Conservation (phyloP, 2,888 invertebrate genomes). For the Leptura quadrifasciata region DNA sequence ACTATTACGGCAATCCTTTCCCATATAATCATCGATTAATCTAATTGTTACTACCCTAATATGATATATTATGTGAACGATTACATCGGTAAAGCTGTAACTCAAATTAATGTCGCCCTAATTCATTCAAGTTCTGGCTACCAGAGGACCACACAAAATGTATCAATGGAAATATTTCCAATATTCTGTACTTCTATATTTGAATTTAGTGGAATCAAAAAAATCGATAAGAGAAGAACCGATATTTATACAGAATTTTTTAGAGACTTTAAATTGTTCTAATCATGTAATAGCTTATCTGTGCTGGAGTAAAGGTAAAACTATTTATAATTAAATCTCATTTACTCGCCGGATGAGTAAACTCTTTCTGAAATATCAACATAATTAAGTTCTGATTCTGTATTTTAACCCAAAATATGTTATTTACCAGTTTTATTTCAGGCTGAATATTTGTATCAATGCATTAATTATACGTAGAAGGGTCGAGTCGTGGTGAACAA, state of each 20-base stretch:
- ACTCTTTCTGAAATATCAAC: too few species aligned
- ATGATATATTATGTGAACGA: slow-evolving; percentile 4
- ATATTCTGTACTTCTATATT: neutral
- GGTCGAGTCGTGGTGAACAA: too few species aligned
- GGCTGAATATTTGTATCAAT: too few species aligned
- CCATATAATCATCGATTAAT: slow-evolving; percentile 4
- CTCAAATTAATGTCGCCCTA: neutral
- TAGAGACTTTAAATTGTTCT: neutral
- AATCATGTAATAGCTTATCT: neutral
- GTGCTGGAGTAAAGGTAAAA: slow-evolving; percentile 27
- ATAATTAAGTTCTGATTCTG: too few species aligned
- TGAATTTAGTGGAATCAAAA: neutral
- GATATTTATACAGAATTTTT: neutral
- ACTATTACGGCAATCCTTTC: neutral
- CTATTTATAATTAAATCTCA: slow-evolving; percentile 25
- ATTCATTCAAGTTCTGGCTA: neutral
- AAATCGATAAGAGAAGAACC: neutral
- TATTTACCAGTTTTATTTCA: too few species aligned
- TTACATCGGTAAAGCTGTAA: neutral
- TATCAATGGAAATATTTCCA: neutral
- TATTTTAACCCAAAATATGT: too few species aligned
- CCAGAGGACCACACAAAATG: neutral
- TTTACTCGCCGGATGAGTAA: too few species aligned
- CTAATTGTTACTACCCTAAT: neutral
- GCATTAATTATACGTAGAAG: too few species aligned